phyloP scores from a whole-genome alignment of 2,113 vertebrate genomes.

The Rhynchomys soricoides region DNA sequence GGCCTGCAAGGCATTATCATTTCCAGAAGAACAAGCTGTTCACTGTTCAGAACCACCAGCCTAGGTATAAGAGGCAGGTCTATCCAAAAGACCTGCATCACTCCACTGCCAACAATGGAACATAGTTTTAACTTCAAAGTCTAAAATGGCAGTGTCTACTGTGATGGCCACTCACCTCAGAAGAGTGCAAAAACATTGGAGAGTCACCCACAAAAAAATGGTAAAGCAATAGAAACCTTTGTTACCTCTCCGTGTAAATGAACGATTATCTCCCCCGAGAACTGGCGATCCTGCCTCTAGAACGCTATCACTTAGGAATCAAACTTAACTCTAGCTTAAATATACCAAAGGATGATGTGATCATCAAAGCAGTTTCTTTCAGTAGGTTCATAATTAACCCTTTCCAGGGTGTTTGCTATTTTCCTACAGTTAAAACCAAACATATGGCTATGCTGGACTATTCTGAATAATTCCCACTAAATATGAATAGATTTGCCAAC shows the following conservation, averaged over 20 bases:
- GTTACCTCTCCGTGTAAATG: conserved; percentile 7
- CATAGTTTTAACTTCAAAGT: background rate
- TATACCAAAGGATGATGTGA: background rate
- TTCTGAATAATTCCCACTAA: background rate
- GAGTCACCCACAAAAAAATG: background rate
- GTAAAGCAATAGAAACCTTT: background rate
- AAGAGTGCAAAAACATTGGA: background rate
- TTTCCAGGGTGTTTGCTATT: background rate
- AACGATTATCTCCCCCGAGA: background rate
- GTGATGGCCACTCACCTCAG: background rate
- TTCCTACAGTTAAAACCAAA: conserved; percentile 41
- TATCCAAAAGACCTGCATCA: background rate
- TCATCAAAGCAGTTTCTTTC: background rate
- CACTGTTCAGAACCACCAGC: background rate
- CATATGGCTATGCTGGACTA: background rate
- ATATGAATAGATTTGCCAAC: background rate
- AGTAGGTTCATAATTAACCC: background rate
- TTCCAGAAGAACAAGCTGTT: background rate
- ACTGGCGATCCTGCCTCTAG: background rate
- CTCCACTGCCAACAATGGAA: background rate
- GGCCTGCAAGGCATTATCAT: background rate
- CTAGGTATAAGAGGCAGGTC: background rate
- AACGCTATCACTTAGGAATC: conserved; percentile 15
- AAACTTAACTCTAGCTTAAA: background rate
- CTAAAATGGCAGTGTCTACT: background rate